phyloP scores from a whole-genome alignment of 2,888 invertebrate species.

The Allophyes oxyacanthae region DNA sequence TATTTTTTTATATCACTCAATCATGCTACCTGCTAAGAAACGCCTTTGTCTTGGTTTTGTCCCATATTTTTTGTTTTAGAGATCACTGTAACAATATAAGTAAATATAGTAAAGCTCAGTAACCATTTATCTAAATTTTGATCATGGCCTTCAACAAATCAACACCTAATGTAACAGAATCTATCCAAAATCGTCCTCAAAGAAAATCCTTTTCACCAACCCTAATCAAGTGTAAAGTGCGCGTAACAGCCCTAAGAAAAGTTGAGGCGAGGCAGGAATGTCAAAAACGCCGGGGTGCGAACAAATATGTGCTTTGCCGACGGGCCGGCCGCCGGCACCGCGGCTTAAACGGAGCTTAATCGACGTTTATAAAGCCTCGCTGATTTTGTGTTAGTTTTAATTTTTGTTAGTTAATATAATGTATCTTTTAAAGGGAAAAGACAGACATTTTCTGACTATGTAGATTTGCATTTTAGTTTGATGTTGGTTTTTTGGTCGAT shows the following conservation, averaged over 20 bases:
- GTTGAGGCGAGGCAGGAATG: slow-evolving; percentile 82
- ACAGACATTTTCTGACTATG: no score
- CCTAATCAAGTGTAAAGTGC: slow-evolving; percentile 61
- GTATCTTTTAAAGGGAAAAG: no score
- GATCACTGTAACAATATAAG: no score
- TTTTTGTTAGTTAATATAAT: slow-evolving; percentile 4
- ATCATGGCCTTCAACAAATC: not conserved
- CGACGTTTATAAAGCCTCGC: slow-evolving; percentile 40
- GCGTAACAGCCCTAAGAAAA: slow-evolving; percentile 84
- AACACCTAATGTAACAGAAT: not conserved
- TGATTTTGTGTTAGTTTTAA: slow-evolving; percentile 32
- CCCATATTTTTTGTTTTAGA: not conserved
- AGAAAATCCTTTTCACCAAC: slow-evolving; percentile 29
- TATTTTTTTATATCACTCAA: no score
- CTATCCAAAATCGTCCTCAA: not conserved
- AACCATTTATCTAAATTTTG: not conserved
- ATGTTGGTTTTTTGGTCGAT: no score
- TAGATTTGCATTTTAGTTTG: no score
- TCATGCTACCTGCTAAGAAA: not conserved
- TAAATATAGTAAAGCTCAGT: no score
- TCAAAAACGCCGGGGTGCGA: slow-evolving; percentile 85
- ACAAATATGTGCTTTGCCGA: slow-evolving; percentile 86
- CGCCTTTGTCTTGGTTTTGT: not conserved
- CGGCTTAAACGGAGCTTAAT: slow-evolving; percentile 49
- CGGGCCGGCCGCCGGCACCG: slow-evolving; percentile 60